These are phyloP conservation scores for Cataglyphis albicans DNA, from an alignment of 2,888 invertebrate species.

Conservation along the genomic window DNA sequence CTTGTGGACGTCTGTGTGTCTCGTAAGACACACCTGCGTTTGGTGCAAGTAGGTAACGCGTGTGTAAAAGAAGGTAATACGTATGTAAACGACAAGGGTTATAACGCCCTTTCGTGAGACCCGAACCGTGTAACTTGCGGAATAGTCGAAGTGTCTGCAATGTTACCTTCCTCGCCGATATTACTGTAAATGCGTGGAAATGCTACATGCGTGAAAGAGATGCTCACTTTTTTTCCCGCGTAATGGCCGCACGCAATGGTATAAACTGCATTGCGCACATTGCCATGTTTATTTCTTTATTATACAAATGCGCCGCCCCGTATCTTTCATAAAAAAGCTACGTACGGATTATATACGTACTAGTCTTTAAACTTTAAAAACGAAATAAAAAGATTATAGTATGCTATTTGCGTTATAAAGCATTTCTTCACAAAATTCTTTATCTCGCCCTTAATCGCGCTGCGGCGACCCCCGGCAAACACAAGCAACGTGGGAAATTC, in stretches of 20 bases:
- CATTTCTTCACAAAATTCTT: slow-evolving; percentile 42
- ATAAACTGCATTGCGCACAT: not conserved
- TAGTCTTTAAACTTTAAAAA: slow-evolving; percentile 10
- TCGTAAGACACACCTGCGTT: slow-evolving; percentile 72
- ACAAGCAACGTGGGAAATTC: slow-evolving; percentile 43
- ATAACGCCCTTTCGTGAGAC: slow-evolving; percentile 56
- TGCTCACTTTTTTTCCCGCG: not conserved
- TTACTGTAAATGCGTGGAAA: slow-evolving; percentile 27
- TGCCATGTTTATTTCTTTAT: slow-evolving; percentile 31
- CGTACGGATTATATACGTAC: not conserved
- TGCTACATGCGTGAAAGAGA: not conserved
- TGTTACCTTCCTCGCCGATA: slow-evolving; percentile 54
- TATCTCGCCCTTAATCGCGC: slow-evolving; percentile 45
- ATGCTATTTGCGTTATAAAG: slow-evolving; percentile 23
- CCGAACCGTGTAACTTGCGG: slow-evolving; percentile 61
- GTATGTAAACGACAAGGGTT: slow-evolving; percentile 70
- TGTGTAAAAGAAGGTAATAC: slow-evolving; percentile 77
- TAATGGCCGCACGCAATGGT: slow-evolving; percentile 7
- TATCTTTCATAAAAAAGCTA: not conserved
- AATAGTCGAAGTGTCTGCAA: slow-evolving; percentile 43
- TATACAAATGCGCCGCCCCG: slow-evolving; percentile 12
- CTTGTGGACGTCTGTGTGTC: slow-evolving; percentile 56
- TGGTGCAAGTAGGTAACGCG: slow-evolving; percentile 71
- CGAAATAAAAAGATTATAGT: slow-evolving; percentile 5
- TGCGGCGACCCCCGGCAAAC: slow-evolving; percentile 20